Percentiles rank a stretch among this genome's conserved stretches.
These are phyloP conservation scores for Aporophyla nigra DNA, from an alignment of 2,888 invertebrate species.

Conservation along the genomic window DNA sequence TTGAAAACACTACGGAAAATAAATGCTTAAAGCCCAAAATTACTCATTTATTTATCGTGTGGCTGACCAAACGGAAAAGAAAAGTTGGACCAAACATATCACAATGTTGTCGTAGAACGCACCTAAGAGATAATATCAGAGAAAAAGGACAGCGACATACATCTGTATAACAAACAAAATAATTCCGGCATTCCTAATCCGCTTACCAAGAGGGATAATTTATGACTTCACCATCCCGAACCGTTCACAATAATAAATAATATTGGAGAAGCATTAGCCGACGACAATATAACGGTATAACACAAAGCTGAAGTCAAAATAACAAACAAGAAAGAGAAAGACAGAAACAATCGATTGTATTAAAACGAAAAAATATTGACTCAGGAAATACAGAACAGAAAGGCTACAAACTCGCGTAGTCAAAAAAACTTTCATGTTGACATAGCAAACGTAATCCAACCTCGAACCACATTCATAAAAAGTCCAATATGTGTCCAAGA, in stretches of 20 bases:
- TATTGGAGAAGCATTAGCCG: constrained; percentile 45
- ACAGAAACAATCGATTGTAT: constrained; percentile 10
- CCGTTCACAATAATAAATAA: constrained; percentile 43
- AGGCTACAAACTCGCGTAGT: background rate
- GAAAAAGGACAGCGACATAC: constrained; percentile 17
- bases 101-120: constrained; percentile 2
- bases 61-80: background rate
- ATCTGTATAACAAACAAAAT: constrained; percentile 40
- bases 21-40: background rate
- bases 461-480: constrained; percentile 46
- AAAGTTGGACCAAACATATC: background rate
- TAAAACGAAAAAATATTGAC: constrained; percentile 17
- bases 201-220: constrained; percentile 42
- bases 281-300: constrained; percentile 24
- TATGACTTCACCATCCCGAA: constrained; percentile 35
- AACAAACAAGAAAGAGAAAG: constrained; percentile 23
- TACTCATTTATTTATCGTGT: background rate
- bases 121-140: constrained; percentile 16
- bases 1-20: background rate
- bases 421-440: constrained; percentile 42
- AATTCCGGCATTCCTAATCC: constrained; percentile 50
- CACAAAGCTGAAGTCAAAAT: constrained; percentile 28
- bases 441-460: constrained; percentile 32
- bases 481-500: constrained; percentile 35
- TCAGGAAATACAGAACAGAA: constrained; percentile 18